A percentile compares a stretch with the other conserved stretches of the same genome.
Evolutionary conservation across 2,113 vertebrate genomes (phyloP).

Genomic region (Asarcornis scutulata): DNA sequence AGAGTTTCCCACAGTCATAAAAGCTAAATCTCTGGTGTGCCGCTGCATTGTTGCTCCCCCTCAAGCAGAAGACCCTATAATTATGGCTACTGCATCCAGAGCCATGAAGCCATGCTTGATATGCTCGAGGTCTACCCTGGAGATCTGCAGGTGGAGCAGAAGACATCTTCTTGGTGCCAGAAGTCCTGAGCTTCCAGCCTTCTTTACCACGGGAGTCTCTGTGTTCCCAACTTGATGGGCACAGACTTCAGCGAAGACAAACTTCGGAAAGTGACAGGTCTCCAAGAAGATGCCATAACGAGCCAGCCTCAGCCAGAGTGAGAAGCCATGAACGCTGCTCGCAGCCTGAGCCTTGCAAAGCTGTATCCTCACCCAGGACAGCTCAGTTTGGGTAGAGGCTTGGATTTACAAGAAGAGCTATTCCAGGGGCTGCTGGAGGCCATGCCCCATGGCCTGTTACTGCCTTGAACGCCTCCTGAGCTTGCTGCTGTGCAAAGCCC

Average conservation of each 20-base stretch:
- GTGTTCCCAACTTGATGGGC: background rate
- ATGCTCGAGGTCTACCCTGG: background rate
- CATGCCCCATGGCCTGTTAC: fast-evolving
- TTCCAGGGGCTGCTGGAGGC: background rate
- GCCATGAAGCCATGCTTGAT: background rate
- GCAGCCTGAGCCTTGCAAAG: background rate
- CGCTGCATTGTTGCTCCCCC: background rate
- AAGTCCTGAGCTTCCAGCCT: background rate
- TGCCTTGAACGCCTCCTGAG: background rate
- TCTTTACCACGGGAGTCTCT: background rate
- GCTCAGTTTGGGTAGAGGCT: background rate
- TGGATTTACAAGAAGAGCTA: background rate
- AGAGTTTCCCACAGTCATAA: background rate
- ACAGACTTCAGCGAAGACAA: background rate
- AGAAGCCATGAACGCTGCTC: background rate
- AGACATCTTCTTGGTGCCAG: background rate
- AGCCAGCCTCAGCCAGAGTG: background rate
- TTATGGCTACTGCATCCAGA: background rate
- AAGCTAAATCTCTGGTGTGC: background rate
- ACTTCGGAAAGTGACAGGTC: background rate
- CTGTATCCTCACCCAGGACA: background rate
- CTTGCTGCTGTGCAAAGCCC: background rate
- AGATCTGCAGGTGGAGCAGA: background rate
- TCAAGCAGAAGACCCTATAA: background rate
- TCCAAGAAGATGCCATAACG: background rate